A percentile compares a stretch with the other conserved stretches of the same genome.
Evolutionary conservation across 2,888 invertebrate species (phyloP).

Genomic region (Cephus nigrinus): DNA sequence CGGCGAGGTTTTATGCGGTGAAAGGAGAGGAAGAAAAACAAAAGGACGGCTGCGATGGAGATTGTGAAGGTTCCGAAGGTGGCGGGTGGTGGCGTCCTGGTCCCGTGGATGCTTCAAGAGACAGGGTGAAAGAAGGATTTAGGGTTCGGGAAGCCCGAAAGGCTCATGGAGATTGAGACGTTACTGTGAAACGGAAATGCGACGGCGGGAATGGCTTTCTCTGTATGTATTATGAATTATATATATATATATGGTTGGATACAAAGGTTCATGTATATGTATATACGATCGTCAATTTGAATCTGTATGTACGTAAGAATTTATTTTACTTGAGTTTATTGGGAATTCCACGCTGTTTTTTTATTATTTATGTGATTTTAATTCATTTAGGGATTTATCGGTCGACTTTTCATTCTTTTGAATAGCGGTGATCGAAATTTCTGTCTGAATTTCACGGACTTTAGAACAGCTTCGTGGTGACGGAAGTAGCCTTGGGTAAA

Average conservation of each 20-base stretch:
- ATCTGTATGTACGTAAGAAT: too few species aligned
- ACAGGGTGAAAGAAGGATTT: conserved; percentile 1
- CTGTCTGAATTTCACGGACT: too few species aligned
- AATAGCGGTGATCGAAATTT: too few species aligned
- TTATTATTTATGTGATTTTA: background rate
- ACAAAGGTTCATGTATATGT: too few species aligned
- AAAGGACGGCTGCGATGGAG: background rate
- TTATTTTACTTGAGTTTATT: background rate
- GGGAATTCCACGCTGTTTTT: background rate
- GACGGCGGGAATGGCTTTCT: background rate
- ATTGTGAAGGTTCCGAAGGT: background rate
- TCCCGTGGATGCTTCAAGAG: background rate
- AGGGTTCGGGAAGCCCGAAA: background rate
- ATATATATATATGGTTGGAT: background rate
- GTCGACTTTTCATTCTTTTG: background rate
- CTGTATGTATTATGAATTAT: background rate
- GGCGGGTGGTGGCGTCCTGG: background rate
- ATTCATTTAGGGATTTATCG: background rate
- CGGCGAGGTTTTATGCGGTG: background rate
- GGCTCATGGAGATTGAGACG: conserved; percentile 1
- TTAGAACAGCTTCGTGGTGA: too few species aligned
- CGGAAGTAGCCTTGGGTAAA: too few species aligned
- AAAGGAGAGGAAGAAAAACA: background rate
- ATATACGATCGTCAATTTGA: too few species aligned
- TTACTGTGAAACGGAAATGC: background rate